Evolutionary conservation across 2,113 vertebrate species (phyloP).

Genomic region (Tursiops truncatus): DNA sequence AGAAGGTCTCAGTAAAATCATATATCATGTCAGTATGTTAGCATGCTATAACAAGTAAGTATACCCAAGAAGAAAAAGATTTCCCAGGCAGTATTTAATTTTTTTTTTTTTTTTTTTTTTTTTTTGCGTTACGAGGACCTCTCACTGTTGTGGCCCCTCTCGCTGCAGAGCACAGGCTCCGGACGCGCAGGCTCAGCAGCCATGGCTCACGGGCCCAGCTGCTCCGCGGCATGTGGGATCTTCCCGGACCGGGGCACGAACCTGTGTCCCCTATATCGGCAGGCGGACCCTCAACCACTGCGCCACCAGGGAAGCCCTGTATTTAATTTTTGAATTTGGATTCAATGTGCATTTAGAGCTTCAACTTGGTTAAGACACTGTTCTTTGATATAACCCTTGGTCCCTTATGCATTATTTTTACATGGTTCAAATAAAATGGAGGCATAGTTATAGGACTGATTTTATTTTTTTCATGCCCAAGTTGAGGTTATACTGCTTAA

Average conservation of each 20-base stretch:
- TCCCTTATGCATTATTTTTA: background rate
- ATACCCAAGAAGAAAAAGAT: background rate
- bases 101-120: background rate
- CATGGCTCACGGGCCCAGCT: too few relatives aligned
- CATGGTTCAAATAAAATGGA: background rate
- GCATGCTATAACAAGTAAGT: background rate
- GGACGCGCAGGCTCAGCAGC: too few relatives aligned
- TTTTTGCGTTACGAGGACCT: too few relatives aligned
- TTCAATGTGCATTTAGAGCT: background rate
- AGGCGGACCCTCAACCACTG: too few relatives aligned
- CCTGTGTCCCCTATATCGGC: too few relatives aligned
- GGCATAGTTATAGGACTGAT: background rate
- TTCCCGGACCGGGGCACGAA: too few relatives aligned
- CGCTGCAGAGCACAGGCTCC: too few relatives aligned
- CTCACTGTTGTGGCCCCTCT: too few relatives aligned
- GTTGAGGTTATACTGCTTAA: background rate
- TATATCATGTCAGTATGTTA: background rate
- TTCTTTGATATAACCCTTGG: background rate
- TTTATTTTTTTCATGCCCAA: background rate
- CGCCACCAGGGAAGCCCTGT: background rate
- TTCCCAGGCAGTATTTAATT: background rate
- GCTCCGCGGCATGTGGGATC: too few relatives aligned
- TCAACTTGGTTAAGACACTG: background rate
- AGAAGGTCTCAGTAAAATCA: background rate
- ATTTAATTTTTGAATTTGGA: background rate